These are phyloP conservation scores for Rallus crepitans DNA, from an alignment of 2,797 vertebrate genomes.

Conservation along the genomic window DNA sequence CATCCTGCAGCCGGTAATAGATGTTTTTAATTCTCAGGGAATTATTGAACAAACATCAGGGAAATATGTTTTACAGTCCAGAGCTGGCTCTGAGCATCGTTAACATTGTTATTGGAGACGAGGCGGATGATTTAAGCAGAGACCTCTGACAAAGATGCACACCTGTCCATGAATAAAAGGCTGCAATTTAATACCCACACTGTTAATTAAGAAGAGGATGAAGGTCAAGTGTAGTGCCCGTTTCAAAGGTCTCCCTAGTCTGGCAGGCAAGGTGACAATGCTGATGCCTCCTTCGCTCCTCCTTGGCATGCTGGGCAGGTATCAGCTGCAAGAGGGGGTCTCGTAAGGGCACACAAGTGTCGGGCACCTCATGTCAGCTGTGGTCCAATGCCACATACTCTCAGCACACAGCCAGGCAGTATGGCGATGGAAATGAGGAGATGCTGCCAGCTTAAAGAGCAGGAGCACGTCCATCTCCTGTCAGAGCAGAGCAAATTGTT, in stretches of 20 bases:
- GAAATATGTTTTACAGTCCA: constrained; percentile 78
- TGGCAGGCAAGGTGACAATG: not conserved
- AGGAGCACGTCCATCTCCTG: fast-evolving
- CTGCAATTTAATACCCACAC: constrained; percentile 39
- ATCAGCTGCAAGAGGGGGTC: not conserved
- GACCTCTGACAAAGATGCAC: constrained; percentile 75
- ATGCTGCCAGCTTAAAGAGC: not conserved
- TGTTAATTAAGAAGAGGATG: constrained; percentile 66
- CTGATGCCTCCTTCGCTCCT: not conserved
- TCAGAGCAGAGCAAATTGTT: not conserved
- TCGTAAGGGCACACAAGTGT: not conserved
- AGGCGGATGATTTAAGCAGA: constrained; percentile 73
- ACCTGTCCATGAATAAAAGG: constrained; percentile 76
- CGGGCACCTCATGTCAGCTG: not conserved
- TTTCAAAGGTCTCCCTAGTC: not conserved
- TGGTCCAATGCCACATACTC: not conserved
- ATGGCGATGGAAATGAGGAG: not conserved
- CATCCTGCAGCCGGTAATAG: constrained; percentile 72
- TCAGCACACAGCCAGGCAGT: not conserved
- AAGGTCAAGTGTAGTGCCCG: not conserved
- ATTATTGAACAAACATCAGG: constrained; percentile 82
- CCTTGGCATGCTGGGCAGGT: not conserved
- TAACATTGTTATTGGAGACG: constrained; percentile 76
- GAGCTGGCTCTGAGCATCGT: constrained; percentile 64
- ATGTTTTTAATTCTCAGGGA: constrained; percentile 80